Base-by-base conservation (phyloP, 1,140 invertebrate genomes). In the Heliconius nattereri region DNA sequence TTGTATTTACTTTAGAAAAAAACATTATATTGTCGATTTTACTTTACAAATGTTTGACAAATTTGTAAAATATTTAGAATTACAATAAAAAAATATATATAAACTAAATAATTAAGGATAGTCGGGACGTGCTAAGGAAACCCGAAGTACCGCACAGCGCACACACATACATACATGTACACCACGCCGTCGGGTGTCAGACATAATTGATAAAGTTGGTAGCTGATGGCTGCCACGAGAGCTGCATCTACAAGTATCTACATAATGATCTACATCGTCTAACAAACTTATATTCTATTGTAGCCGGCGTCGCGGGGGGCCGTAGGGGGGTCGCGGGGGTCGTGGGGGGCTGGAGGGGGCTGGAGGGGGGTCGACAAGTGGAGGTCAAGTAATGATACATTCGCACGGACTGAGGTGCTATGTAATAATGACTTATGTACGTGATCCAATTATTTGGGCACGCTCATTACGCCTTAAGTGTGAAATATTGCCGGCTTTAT, bases 381-480 rank as follows among this genome's bases (percentile, higher is more conserved):
- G 83, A 84, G 83, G 85, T 83, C 85, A 75, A 88, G 88, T 93
- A 91, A 94, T 92, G 91, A 94, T 93, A 94, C 91, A 92, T 92
- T 90, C 89, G 89, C 85, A 85, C 79, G 87, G 87, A 89, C 91
- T 85, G 87, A 90, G 88, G 90, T 87, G 91, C 89, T 90, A 93
- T 90, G 92, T 95, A 95, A 95, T 95, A 95, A 95, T 95, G 94
- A 95, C 89, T 95, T 95, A 95, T 95, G 93, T 94, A 95, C 93
- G 94, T 95, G 94, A 95, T 95, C 94, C 94, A 95, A 95, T 95
- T 95, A 95, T 95, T 95, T 95, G 91, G 94, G 94, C 92, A 93
- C 92, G 92, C 92, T 95, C 93, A 95, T 95, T 95, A 95, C 93
- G 89, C 89, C 90, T 92, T 95, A 95, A 95, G 94, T 95, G 94